These are phyloP conservation scores for Helicoverpa zea DNA, from an alignment of 1,140 invertebrate genomes.

Conservation along the genomic window DNA sequence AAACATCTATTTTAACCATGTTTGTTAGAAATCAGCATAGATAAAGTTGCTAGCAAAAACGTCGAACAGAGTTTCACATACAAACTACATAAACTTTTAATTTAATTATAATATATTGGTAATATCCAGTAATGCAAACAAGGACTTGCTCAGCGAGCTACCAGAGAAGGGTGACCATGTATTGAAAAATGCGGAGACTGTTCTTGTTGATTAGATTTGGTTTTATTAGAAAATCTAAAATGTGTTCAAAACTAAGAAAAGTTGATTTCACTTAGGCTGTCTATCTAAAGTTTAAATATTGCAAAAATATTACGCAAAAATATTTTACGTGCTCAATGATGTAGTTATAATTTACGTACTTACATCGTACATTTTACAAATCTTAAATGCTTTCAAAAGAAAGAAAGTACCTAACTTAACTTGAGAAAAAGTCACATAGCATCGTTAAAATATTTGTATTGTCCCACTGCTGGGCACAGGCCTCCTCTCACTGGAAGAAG, in stretches of 20 bases:
- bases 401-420: too few species aligned
- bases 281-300: too few species aligned
- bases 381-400: too few species aligned
- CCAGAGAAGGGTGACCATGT: slow-evolving; percentile 1
- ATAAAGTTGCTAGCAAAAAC: slow-evolving; percentile 17
- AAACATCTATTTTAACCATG: background rate
- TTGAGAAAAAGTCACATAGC: too few species aligned
- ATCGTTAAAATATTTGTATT: too few species aligned
- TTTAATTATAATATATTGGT: slow-evolving; percentile 58
- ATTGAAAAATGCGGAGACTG: background rate
- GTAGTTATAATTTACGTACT: too few species aligned
- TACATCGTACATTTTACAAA: too few species aligned
- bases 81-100: slow-evolving; percentile 50
- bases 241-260: background rate
- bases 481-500: too few species aligned
- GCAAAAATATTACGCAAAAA: too few species aligned
- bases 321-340: too few species aligned
- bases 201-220: background rate
- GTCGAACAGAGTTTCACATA: slow-evolving; percentile 22
- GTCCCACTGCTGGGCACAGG: too few species aligned
- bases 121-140: slow-evolving; percentile 57
- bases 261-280: background rate
- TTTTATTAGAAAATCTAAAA: too few species aligned
- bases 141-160: slow-evolving; percentile 49
- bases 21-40: background rate